Percentiles rank a stretch among this genome's conserved stretches.
phyloP scores from a whole-genome alignment of 2,797 vertebrate genomes.

The Malurus splendens region DNA sequence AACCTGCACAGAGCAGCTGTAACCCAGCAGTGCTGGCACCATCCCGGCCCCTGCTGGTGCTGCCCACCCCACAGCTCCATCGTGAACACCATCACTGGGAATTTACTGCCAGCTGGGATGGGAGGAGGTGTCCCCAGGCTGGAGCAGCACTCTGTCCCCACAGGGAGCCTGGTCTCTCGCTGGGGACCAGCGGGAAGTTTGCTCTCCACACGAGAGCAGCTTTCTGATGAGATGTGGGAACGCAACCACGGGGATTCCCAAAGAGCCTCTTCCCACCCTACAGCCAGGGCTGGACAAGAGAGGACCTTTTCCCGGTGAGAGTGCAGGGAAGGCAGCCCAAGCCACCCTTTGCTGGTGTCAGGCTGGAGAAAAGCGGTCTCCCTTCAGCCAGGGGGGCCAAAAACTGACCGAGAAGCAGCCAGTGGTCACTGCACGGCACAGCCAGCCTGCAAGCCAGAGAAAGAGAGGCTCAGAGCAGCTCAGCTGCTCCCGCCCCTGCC shows the following conservation, averaged over 20 bases:
- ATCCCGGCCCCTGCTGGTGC: rapidly evolving
- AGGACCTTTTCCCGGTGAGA: neutral
- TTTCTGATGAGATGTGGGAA: neutral
- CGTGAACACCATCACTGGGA: neutral
- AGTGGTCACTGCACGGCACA: neutral
- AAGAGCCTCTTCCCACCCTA: neutral
- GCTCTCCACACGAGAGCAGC: neutral
- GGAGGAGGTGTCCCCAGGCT: neutral
- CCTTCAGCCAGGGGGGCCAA: neutral
- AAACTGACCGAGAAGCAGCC: neutral
- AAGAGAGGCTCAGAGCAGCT: neutral
- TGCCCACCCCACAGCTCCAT: neutral
- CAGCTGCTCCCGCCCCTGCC: neutral
- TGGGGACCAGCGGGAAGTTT: neutral
- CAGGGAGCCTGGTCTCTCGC: rapidly evolving
- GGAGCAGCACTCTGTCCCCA: neutral
- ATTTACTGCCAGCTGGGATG: neutral
- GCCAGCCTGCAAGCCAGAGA: neutral
- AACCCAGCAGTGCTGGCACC: neutral
- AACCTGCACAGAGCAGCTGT: neutral
- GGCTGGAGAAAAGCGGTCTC: neutral
- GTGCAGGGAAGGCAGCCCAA: neutral
- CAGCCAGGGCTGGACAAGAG: neutral
- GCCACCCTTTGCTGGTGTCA: neutral
- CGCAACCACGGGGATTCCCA: neutral